Percentiles rank a stretch among this genome's conserved stretches.
These are phyloP conservation scores for Ichneumoninae sp. DNA, from an alignment of 2,888 invertebrate genomes.

Conservation along the genomic window DNA sequence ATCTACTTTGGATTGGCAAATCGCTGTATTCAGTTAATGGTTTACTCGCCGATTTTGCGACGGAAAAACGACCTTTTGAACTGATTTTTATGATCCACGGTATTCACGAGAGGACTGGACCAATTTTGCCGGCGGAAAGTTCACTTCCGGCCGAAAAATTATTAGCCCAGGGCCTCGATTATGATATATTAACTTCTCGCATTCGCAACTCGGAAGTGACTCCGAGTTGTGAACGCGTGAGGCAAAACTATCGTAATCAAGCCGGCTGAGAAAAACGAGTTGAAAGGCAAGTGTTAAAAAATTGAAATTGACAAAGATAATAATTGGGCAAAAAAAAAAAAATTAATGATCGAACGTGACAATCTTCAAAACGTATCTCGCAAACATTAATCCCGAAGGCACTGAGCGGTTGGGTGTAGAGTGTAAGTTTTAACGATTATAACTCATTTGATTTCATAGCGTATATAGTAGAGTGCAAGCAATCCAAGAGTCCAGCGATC, in stretches of 20 bases:
- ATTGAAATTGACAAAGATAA: neutral
- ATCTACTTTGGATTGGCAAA: neutral
- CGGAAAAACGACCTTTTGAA: neutral
- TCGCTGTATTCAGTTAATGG: neutral
- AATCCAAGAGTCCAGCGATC: slow-evolving; percentile 83
- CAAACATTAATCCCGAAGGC: slow-evolving; percentile 44
- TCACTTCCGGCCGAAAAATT: neutral
- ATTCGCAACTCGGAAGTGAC: neutral
- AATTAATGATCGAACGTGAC: no score
- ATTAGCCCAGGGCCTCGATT: neutral
- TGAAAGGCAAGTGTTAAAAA: neutral
- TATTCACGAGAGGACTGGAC: neutral
- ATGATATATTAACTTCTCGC: neutral
- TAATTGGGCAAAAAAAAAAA: neutral
- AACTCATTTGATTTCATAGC: slow-evolving; percentile 63
- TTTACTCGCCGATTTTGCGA: neutral
- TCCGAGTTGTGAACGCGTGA: no score
- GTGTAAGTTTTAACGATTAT: slow-evolving; percentile 36
- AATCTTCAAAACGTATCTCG: neutral
- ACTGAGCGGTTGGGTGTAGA: slow-evolving; percentile 13
- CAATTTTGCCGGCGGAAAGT: neutral
- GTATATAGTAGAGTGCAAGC: slow-evolving; percentile 82
- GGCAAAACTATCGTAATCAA: no score
- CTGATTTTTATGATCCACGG: no score
- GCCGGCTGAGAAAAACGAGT: no score